Evolutionary conservation across 2,797 vertebrate species (phyloP).

Genomic region (Rhinella marina): DNA sequence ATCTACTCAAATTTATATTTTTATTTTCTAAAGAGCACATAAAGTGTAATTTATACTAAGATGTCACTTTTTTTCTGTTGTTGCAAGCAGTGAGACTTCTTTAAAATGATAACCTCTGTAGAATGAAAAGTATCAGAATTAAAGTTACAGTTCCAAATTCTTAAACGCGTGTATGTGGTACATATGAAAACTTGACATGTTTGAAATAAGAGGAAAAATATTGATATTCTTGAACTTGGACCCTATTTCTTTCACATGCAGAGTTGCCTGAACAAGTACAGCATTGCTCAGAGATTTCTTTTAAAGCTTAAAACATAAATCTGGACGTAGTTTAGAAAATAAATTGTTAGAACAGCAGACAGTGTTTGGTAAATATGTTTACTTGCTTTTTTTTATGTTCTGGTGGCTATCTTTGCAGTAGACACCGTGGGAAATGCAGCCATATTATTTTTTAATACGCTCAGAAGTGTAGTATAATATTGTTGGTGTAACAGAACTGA

Average conservation of each 20-base stretch:
- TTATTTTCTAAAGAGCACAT: neutral
- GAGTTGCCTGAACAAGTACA: neutral
- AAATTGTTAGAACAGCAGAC: too few species aligned
- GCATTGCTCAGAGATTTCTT: neutral
- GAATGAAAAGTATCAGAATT: neutral
- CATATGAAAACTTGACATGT: neutral
- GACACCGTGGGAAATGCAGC: neutral
- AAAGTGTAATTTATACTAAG: neutral
- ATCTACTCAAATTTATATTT: conserved; percentile 12
- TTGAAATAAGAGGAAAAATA: neutral
- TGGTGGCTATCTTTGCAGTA: neutral
- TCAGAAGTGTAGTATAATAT: too few species aligned
- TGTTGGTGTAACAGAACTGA: too few species aligned
- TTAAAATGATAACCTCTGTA: neutral
- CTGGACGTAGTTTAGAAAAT: too few species aligned
- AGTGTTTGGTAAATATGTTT: too few species aligned
- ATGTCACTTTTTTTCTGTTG: neutral
- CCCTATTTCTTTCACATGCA: neutral
- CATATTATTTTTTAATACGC: too few species aligned
- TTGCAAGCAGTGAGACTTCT: neutral
- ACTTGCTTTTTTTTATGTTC: neutral
- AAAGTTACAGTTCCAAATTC: neutral
- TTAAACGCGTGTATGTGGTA: neutral
- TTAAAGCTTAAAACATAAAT: neutral
- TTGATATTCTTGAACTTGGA: neutral